Evolutionary conservation across 2,113 vertebrate genomes (phyloP), one percentile per base, ranked within the genome.

Genomic region (Engraulis encrasicolus): DNA sequence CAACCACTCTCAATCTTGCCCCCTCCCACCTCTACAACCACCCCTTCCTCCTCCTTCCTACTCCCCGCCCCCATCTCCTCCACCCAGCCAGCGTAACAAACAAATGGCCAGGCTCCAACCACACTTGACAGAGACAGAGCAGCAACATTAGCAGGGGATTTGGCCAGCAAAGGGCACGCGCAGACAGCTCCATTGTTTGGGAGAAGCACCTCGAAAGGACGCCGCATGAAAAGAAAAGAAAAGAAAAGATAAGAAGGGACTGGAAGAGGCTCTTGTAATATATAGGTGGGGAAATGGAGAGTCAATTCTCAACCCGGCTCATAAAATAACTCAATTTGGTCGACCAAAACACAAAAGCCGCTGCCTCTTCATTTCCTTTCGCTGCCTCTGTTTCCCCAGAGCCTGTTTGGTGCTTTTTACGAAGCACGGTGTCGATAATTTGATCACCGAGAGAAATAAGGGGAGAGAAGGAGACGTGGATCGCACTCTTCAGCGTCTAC

Each of bases 191-290:
- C 66, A 74, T 74, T 74, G 66, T 74, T 31, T 74, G 66, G 23
- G n/a, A n/a, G n/a, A 74, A 74, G 34, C 66, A 74, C 31, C 66
- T 74, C 66, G n/a, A 74, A 31, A 74, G 66, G 66, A 45, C 66
- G 31, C 15, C 1, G 58, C 58, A 31, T 74, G 66, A 74, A 34
- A 34, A 31, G 3, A 74, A n/a, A n/a, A n/a, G n/a, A n/a, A n/a
- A n/a, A n/a, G n/a, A n/a, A n/a, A n/a, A n/a, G n/a, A n/a, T n/a
- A n/a, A n/a, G n/a, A n/a, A n/a, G n/a, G n/a, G 27, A 31, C 66
- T 34, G 27, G 27, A 34, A 27, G 27, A 74, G 66, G 34, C 27
- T 14, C 14, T 12, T 34, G 66, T 74, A n/a, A n/a, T n/a, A n/a
- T n/a, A n/a, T n/a, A n/a, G n/a, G 31, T 74, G 66, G 66, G 66